These are phyloP conservation scores for Leptoclinus maculatus DNA, from an alignment of 2,797 vertebrate genomes.

Conservation along the genomic window DNA sequence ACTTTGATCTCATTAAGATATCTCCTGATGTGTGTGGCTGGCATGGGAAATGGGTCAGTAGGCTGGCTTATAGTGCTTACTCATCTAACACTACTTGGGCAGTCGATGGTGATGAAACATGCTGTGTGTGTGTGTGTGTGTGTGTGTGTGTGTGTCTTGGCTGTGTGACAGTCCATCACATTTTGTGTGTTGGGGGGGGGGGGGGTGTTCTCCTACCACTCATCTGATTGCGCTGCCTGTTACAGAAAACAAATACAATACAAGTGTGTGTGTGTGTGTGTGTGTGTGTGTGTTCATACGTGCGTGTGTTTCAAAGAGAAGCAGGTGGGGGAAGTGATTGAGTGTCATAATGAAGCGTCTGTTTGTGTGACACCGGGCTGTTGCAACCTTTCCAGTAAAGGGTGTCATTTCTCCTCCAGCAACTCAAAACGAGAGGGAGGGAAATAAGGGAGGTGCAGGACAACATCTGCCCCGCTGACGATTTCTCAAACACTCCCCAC, in stretches of 20 bases:
- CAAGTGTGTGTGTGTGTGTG: not conserved
- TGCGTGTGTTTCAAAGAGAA: conserved; percentile 24
- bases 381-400: conserved; percentile 60
- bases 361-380: conserved; percentile 17
- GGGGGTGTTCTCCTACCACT: not conserved
- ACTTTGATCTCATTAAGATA: conserved; percentile 35
- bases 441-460: not conserved
- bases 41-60: conserved; percentile 66
- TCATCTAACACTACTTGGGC: conserved; percentile 25
- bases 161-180: not conserved
- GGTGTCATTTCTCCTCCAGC: conserved; percentile 35
- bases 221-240: not conserved
- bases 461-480: conserved; percentile 25
- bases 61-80: conserved; percentile 49
- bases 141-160: not conserved
- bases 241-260: not conserved
- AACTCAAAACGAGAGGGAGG: not conserved
- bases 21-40: not conserved
- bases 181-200: not conserved
- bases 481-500: conserved; percentile 15
- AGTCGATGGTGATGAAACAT: conserved; percentile 28
- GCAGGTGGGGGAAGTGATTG: conserved; percentile 18
- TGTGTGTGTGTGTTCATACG: conserved; percentile 18
- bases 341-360: conserved; percentile 34
- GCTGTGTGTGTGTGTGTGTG: conserved; percentile 2